Percentiles rank a stretch among this genome's conserved stretches.
Evolutionary conservation across 2,888 invertebrate genomes (phyloP).

Genomic region (Aphidoletes aphidimyza): DNA sequence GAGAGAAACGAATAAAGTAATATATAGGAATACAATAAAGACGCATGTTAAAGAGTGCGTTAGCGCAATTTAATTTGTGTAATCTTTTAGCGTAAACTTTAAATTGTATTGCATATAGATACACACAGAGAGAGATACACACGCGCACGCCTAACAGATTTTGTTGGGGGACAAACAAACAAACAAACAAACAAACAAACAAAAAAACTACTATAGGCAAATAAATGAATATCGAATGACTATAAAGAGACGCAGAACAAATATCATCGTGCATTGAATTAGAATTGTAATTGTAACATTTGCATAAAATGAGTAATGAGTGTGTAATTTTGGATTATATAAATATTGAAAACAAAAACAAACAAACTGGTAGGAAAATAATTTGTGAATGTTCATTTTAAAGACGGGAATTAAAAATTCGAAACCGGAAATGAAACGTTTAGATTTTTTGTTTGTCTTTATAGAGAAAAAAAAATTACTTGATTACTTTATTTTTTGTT

Average conservation of each 20-base stretch:
- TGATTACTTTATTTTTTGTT: neutral
- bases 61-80: no score
- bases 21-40: no score
- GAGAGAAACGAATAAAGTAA: neutral
- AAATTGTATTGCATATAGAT: no score
- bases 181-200: neutral
- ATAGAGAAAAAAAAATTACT: neutral
- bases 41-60: no score
- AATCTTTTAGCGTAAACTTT: no score
- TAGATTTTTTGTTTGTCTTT: no score
- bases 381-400: neutral
- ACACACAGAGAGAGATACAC: no score
- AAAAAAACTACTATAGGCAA: constrained; percentile 29
- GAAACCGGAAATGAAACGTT: neutral
- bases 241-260: neutral
- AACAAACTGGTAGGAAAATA: no score
- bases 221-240: neutral
- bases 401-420: constrained; percentile 27
- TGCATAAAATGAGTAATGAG: neutral
- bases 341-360: no score
- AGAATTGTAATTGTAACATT: neutral
- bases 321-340: neutral
- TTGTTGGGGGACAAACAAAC: no score
- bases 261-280: constrained; percentile 34
- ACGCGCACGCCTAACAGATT: no score